phyloP scores from a whole-genome alignment of 37 sponge, comb jelly and placozoan species.

The Ephydatia muelleri region DNA sequence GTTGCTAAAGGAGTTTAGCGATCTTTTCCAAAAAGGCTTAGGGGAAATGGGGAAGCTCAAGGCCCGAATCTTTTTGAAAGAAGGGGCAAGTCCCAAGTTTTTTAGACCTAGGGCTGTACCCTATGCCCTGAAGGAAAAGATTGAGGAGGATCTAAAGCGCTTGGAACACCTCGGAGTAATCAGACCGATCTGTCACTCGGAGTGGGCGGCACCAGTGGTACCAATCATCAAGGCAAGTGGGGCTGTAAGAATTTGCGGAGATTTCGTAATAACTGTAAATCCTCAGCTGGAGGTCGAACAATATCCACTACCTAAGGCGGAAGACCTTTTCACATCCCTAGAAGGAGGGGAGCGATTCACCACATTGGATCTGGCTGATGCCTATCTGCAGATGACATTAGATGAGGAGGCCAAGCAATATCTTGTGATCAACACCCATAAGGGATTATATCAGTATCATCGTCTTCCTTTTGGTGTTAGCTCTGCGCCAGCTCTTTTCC shows the following conservation, averaged over 20 bases:
- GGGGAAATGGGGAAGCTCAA: too few relatives aligned
- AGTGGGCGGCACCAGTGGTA: conserved; percentile 72
- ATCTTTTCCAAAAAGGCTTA: too few relatives aligned
- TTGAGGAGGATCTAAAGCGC: conserved; percentile 14
- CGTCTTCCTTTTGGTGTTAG: conserved; percentile 40
- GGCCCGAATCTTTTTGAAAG: background rate
- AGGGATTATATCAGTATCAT: conserved; percentile 37
- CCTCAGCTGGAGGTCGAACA: conserved; percentile 16
- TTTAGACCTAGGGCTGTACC: conserved; percentile 19
- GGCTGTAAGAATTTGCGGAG: conserved; percentile 45
- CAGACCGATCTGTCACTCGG: conserved; percentile 12
- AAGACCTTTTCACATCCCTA: conserved; percentile 27
- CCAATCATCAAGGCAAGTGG: conserved; percentile 39
- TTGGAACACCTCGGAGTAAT: conserved; percentile 30
- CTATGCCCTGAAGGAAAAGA: conserved; percentile 12
- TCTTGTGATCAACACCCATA: conserved; percentile 56
- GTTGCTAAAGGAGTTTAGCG: too few relatives aligned
- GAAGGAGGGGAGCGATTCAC: conserved; percentile 47
- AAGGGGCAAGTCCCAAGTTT: conserved; percentile 22
- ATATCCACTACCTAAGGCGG: conserved; percentile 39
- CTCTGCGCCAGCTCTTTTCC: conserved; percentile 22
- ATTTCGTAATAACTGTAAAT: conserved; percentile 45
- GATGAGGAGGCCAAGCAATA: conserved; percentile 15
- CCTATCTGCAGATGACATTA: conserved; percentile 40
- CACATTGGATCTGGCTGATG: conserved; percentile 37